Evolutionary conservation across 2,113 vertebrate species (phyloP), one percentile per base, ranked within the genome.

Genomic region (Oostethus manadensis): DNA sequence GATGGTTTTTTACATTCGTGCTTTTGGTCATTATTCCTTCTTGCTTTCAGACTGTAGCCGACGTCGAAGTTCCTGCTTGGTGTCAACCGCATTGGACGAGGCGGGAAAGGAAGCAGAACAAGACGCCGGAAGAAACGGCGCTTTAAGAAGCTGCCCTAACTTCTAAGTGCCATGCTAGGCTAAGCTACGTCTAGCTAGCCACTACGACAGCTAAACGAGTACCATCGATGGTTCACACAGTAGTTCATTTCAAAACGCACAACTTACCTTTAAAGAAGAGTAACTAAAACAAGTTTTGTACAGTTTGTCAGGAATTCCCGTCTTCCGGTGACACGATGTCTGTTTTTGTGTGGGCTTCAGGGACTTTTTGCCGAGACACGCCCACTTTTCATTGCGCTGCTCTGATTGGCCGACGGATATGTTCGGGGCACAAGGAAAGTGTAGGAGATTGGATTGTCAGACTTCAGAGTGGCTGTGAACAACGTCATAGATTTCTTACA

Each of bases 331-430:
- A 67, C 0, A 43, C 8, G 6, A 16, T 10, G 1, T 6, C 54
- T 6, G 56, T 40, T 47, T 13, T 45, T 14, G 48, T 13, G 1
- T 16, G 4, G 6, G 10, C 21, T 1, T 48, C 46, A 48, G 18
- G 46, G 46, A 48, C 46, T 20, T 48, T 18, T 10, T 10, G n/a
- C 13, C 38, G 42, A 49, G 57, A 1, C 38, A 46, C 58, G 66
- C 58, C 66, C 23, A 4, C 35, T 62, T 45, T 6, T 8, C 2
- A 16, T 8, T 21, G 0, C 46, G 7, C 18, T 1, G 48, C 33
- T 58, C 29, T 66, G 67, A 78, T 80, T 71, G 75, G 72, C 57
- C 21, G 14, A 2, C 0, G 2, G 1, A 0, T 8, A 15, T 66
- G 72, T 1, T 50, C n/a, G 64, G 0, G 0, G 8, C 1, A 0